Evolutionary conservation across 2,888 invertebrate species (phyloP), one percentile per base, ranked within the genome.

Genomic region (Platypus cylindrus): DNA sequence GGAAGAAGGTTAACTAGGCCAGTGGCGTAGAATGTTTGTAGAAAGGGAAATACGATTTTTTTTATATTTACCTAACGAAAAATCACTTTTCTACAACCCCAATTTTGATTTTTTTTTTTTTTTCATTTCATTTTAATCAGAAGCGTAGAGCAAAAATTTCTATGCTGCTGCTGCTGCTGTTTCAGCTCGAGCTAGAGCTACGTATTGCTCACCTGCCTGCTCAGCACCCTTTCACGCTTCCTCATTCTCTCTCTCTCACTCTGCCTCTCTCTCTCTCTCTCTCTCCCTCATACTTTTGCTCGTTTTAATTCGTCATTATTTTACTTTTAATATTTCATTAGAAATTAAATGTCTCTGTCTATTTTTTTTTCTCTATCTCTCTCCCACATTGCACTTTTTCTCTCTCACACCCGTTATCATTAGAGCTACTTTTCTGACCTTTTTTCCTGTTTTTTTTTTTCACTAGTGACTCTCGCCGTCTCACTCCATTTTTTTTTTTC

Each of bases 311-410:
- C 60, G 62, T 61, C 62, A 62, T 62, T 62, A 62, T 62, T 59
- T 57, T 55, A 60, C 59, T 61, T 62, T 62, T 62, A 62, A 62
- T 62, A 62, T 62, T 61, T 58, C 60, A 62, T 61, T 60, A 58
- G 49, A 50, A 50, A 53, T 51, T 45, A 48, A 45, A 47, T 47
- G 28, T 32, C 9, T 31, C 24, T 37, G 30, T 38, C 38, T 36
- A 23, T 34, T 18, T 37, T 34, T 43, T 47, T 49, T 48, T 51
- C 48, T 48, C 41, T 37, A 28, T 34, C 41, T 42, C 42, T 32
- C 28, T 35, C 45, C 34, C 34, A 44, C 38, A 34, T 36, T 28
- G 27, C 30, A 23, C 29, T 30, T 34, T 31, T 40, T 29, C 17
- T 29, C 13, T 14, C 5, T 27, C 15, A 8, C 15, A 16, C 27